Percentiles rank a stretch among this genome's conserved stretches.
Evolutionary conservation across 1,140 invertebrate genomes (phyloP).

Genomic region (Drosophila simulans): DNA sequence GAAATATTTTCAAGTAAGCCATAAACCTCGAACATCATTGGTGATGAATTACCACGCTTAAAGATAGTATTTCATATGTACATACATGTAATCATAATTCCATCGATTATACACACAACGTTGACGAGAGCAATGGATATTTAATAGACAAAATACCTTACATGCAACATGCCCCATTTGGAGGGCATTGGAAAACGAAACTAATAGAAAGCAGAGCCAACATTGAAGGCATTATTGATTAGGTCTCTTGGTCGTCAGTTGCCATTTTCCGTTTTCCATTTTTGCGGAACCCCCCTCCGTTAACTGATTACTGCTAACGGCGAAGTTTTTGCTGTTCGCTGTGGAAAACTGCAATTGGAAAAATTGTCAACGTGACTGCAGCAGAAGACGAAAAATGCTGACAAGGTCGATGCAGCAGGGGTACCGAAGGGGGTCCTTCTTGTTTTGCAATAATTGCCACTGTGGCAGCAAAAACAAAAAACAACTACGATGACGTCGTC

Average conservation of each 20-base stretch:
- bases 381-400: slow-evolving; percentile 58
- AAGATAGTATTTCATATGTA: too few relatives aligned
- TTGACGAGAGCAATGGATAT: too few relatives aligned
- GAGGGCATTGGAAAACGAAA: background rate
- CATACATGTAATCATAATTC: too few relatives aligned
- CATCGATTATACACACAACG: background rate
- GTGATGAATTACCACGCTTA: too few relatives aligned
- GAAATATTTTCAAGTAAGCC: too few relatives aligned
- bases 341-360: slow-evolving; percentile 43
- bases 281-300: background rate
- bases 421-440: slow-evolving; percentile 18
- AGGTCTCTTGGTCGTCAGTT: slow-evolving; percentile 21
- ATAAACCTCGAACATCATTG: too few relatives aligned
- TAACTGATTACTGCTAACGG: slow-evolving; percentile 45
- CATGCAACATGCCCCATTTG: background rate
- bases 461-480: slow-evolving; percentile 28
- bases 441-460: slow-evolving; percentile 70
- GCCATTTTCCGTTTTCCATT: background rate
- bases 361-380: slow-evolving; percentile 71
- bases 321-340: slow-evolving; percentile 36
- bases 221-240: slow-evolving; percentile 60
- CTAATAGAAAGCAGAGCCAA: background rate
- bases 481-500: slow-evolving; percentile 39
- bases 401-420: slow-evolving; percentile 63
- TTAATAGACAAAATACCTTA: background rate